Conservation (phyloP, 2,113 vertebrate species). For the Cercocebus atys region DNA sequence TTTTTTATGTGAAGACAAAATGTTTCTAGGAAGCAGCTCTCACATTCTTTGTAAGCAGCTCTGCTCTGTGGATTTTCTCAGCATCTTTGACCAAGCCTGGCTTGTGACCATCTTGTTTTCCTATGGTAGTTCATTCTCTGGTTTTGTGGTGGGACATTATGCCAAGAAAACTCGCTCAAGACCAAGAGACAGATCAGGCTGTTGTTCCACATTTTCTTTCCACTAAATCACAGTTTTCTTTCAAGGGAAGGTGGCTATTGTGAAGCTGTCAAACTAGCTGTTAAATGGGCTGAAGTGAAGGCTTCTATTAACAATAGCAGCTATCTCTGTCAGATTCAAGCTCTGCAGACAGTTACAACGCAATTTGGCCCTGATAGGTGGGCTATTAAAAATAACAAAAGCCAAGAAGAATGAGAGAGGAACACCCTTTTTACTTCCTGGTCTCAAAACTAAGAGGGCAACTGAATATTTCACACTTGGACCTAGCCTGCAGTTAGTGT, state of each 20-base stretch:
- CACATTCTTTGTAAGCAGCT: constrained; percentile 54
- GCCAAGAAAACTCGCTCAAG: constrained; percentile 80
- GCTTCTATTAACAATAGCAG: constrained; percentile 83
- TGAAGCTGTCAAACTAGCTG: constrained; percentile 85
- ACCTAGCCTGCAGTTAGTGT: constrained; percentile 60
- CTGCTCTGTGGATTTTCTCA: constrained; percentile 59
- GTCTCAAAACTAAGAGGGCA: constrained; percentile 61
- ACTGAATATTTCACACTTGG: constrained; percentile 41
- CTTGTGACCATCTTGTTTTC: constrained; percentile 70
- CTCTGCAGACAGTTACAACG: constrained; percentile 83
- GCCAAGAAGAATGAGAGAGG: constrained; percentile 78
- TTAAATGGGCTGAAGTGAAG: constrained; percentile 85
- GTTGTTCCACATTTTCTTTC: constrained; percentile 84
- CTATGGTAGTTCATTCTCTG: constrained; percentile 68
- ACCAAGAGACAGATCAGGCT: constrained; percentile 81
- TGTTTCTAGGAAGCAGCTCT: constrained; percentile 46
- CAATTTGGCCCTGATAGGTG: constrained; percentile 83
- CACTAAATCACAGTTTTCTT: constrained; percentile 87
- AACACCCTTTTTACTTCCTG: constrained; percentile 73
- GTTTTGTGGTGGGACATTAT: constrained; percentile 71
- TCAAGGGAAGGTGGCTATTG: constrained; percentile 85
- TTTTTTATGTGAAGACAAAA: constrained; percentile 7
- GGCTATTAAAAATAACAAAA: constrained; percentile 84
- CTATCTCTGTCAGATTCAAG: constrained; percentile 85
- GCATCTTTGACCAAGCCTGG: constrained; percentile 53